Evolutionary conservation across 2,113 vertebrate species (phyloP), one percentile per base, ranked within the genome.

Genomic region (Lota lota): DNA sequence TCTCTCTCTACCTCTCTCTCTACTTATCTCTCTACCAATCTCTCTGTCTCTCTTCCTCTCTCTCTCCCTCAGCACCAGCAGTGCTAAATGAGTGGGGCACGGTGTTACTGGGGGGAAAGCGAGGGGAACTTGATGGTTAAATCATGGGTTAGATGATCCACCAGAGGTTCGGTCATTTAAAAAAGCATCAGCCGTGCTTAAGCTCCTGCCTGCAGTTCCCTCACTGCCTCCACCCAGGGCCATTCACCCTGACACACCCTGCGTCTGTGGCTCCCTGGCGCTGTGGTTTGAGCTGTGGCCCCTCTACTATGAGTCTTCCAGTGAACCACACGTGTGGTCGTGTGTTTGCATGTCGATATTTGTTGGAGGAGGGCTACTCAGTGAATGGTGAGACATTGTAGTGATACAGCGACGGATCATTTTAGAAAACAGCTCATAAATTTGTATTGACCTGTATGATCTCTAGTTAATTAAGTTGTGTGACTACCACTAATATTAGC

Each of bases 61-160:
- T 33, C 28, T 33, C 62, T 22, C 67, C 68, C 68, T 5, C 10
- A 62, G 70, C 68, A 58, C 64, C 62, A 71, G 69, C 66, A 75
- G 67, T 69, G 68, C 17, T 74, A 66, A 70, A 71, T 63, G 75
- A 68, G 77, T 80, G 84, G 68, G 70, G 63, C 28, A 1, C 28
- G 7, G 28, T 33, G 28, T 33, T 33, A 6, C 28, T 16, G 63
- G 67, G 67, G 58, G 84, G 70, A 67, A 65, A 18, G 63, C 64
- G 66, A 67, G 58, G 75, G 59, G 72, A 54, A 67, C 75, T 78
- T 16, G 0, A 68, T 63, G 69, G 69, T 75, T 79, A 80, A 86
- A 81, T 85, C 81, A 79, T 61, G 68, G 66, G 63, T 67, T 76
- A 70, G 79, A 83, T 86, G 78, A 81, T 83, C 74, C 75, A 68